These are phyloP conservation scores for Lasioglossum oenotherae DNA, from an alignment of 2,888 invertebrate species.

Conservation along the genomic window DNA sequence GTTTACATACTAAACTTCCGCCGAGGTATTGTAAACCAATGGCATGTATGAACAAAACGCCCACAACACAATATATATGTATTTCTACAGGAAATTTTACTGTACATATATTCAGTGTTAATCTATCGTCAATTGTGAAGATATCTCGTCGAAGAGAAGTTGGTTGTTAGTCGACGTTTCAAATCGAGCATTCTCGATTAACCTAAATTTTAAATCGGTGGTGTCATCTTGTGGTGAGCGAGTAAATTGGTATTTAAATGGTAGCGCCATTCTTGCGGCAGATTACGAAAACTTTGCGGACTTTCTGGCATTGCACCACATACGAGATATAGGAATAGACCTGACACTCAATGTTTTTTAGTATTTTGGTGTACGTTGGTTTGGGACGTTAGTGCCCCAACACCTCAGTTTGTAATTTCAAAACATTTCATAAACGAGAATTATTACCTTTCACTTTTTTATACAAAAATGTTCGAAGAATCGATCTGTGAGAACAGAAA, in stretches of 20 bases:
- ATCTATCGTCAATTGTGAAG: conserved; percentile 53
- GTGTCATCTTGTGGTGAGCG: background rate
- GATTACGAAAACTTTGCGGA: background rate
- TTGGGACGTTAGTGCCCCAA: too few species aligned
- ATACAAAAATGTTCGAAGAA: too few species aligned
- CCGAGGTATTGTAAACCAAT: background rate
- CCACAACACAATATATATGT: conserved; percentile 41
- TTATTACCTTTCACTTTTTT: too few species aligned
- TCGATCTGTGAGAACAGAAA: too few species aligned
- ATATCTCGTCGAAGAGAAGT: conserved; percentile 41
- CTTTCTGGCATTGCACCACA: too few species aligned
- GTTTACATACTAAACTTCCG: conserved; percentile 1
- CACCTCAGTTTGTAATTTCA: too few species aligned
- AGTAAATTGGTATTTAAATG: background rate
- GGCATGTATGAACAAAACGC: conserved; percentile 46
- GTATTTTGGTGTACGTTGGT: too few species aligned
- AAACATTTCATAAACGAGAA: too few species aligned
- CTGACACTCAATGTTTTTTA: too few species aligned
- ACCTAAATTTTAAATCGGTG: background rate
- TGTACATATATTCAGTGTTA: conserved; percentile 34
- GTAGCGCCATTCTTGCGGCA: background rate
- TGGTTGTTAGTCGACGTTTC: conserved; percentile 36
- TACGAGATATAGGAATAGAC: too few species aligned
- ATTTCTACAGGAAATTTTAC: conserved; percentile 28
- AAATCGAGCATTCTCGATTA: conserved; percentile 21